Evolutionary conservation across 2,888 invertebrate species (phyloP), one percentile per base, ranked within the genome.

Genomic region (Sclerodermus sp.): DNA sequence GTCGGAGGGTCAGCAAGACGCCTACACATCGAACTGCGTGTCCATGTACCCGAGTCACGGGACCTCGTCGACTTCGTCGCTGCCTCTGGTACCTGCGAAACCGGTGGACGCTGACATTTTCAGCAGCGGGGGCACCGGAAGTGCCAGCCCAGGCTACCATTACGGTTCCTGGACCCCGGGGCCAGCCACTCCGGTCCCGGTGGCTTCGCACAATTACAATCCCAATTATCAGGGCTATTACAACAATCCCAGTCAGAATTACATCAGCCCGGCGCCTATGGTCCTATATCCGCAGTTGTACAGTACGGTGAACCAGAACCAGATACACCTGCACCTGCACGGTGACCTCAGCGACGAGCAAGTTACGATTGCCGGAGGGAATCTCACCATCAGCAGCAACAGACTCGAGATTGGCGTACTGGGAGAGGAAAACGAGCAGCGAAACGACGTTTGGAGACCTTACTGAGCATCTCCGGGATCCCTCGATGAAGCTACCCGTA

Each of bases 301-400:
- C 76, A 90, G 91, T 37, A 91, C 91, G 17, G 90, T 91, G 46
- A 91, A 91, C 74, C 91, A 91, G 77, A 91, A 91, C 76, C 90
- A 91, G 81, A 91, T 91, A 54, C 91, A 92, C 71, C 82, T 91
- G 16, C 91, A 91, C 68, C 65, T 74, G 1, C 91, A 91, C 76
- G 85, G 86, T 12, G 75, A 76, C 46, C 59, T 77, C 5, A 76
- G 70, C 62, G 77, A 77, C 36, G 77, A 77, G 36, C 74, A 76
- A 49, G 72, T 77, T 17, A 76, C 77, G 10, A 76, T 77, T 14
- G 82, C 84, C 2, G 79, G 82, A 10, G 77, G 77, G 5, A 78
- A 76, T 45, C 62, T 77, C 17, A 83, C 84, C 13, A 74, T 75
- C 1, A 76, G 76, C 9, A 80, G 81, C 47, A 83, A 82, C 40